Percentiles rank a stretch among this genome's conserved stretches.
phyloP scores from a whole-genome alignment of 2,113 vertebrate genomes.

The Calidris pugnax region DNA sequence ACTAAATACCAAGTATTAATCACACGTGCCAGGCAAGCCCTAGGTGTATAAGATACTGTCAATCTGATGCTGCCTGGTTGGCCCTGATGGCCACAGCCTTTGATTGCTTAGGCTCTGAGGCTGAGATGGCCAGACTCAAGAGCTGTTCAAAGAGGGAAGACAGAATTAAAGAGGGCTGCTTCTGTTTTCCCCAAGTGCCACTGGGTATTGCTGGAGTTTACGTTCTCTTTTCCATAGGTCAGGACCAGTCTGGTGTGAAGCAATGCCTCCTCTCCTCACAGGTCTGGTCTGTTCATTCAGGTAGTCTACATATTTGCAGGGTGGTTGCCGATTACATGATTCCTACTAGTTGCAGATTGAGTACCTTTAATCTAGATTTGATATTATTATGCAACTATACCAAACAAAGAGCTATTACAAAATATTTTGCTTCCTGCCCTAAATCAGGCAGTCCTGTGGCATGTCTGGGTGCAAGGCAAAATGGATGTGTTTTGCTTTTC shows the following conservation, averaged over 20 bases:
- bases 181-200: neutral
- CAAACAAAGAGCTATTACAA: neutral
- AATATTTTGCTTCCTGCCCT: neutral
- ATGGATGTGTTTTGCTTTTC: neutral
- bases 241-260: neutral
- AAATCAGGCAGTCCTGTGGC: neutral
- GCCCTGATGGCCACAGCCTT: neutral
- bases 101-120: neutral
- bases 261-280: neutral
- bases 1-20: neutral
- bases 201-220: neutral
- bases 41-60: neutral
- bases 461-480: neutral
- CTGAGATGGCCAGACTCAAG: neutral
- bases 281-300: neutral
- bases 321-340: fast-evolving
- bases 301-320: neutral
- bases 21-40: neutral
- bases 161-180: neutral
- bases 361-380: neutral
- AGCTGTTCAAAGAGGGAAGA: neutral
- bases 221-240: neutral
- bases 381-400: neutral
- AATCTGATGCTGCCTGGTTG: neutral
- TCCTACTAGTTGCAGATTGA: neutral